Evolutionary conservation across 2,113 vertebrate species (phyloP), one percentile per base, ranked within the genome.

Genomic region (Fregata magnificens): DNA sequence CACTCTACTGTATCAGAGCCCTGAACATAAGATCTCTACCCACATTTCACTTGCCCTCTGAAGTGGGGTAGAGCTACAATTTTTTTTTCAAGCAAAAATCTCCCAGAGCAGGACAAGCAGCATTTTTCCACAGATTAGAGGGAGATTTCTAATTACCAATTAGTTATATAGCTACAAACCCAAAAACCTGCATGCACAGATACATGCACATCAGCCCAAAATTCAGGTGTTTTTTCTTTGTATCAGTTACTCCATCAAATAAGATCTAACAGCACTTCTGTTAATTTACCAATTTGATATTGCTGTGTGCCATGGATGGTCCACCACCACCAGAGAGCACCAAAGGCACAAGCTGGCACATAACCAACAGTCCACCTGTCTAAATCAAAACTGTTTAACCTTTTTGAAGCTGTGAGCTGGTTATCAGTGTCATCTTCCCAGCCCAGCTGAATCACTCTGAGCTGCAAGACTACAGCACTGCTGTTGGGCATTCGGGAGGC

Each of bases 181-280:
- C 31, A 4, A 24, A 66, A 52, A 6, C 20, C 36, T 74, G 4
- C 47, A 49, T 3, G 28, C 29, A 82, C 40, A 36, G 9, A 32
- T 5, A 0, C 1, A 21, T 1, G 10, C 1, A 1, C 31, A 52
- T 17, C 50, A 44, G 25, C n/a, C 50, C 38, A 38, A n/a, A 63
- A 80, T 9, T 45, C 22, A 45, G 2, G 7, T 50, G 4, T 9
- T n/a, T 74, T 65, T 71, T 14, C 59, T 78, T 74, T 13, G 9
- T 5, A 22, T 24, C 31, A 47, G 26, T 11, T 71, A 55, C 32
- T 58, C 61, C 25, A 42, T 6, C 29, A 80, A 44, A 1, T 34
- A 82, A 67, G 14, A 63, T 25, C 19, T 61, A 82, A 52, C 28
- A 61, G 49, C 69, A 72, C 44, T 53, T 38, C 0, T 47, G 31